Evolutionary conservation across 2,113 vertebrate genomes (phyloP).

Genomic region (Prietella phreatophila): DNA sequence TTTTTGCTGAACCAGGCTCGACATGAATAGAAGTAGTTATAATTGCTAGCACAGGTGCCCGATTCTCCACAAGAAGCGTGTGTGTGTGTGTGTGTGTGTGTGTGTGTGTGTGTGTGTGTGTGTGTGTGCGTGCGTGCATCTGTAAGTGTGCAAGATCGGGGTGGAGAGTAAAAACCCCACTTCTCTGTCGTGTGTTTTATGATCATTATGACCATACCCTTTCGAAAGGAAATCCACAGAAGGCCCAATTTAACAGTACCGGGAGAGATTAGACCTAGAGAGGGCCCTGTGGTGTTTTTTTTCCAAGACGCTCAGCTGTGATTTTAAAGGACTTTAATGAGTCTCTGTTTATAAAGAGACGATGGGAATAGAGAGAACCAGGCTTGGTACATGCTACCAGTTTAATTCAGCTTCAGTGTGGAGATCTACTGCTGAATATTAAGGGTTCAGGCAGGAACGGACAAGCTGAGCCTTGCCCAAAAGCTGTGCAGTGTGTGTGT

Average conservation of each 20-base stretch:
- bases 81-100: not conserved
- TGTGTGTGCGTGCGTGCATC: not conserved
- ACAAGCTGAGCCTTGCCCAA: conserved; percentile 37
- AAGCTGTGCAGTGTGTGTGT: conserved; percentile 10
- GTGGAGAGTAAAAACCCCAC: not conserved
- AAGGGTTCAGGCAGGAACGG: conserved; percentile 35
- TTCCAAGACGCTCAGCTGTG: conserved; percentile 4
- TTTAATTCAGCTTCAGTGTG: not conserved
- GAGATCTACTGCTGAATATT: conserved; percentile 26
- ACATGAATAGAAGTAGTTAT: not conserved
- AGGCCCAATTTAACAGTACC: not conserved
- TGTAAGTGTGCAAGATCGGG: not conserved
- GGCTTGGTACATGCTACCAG: not conserved
- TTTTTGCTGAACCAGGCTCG: not conserved
- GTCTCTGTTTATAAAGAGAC: not conserved
- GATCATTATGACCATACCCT: not conserved
- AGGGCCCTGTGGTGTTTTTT: not conserved
- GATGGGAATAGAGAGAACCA: not conserved
- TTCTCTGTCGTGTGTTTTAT: not conserved
- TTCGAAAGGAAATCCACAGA: not conserved
- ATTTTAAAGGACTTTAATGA: conserved; percentile 33
- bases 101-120: not conserved
- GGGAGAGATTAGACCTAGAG: not conserved
- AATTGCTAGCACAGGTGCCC: not conserved
- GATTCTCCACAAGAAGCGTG: not conserved